Conservation (phyloP, 2,888 invertebrate species). For the Polymixis flavicincta region DNA sequence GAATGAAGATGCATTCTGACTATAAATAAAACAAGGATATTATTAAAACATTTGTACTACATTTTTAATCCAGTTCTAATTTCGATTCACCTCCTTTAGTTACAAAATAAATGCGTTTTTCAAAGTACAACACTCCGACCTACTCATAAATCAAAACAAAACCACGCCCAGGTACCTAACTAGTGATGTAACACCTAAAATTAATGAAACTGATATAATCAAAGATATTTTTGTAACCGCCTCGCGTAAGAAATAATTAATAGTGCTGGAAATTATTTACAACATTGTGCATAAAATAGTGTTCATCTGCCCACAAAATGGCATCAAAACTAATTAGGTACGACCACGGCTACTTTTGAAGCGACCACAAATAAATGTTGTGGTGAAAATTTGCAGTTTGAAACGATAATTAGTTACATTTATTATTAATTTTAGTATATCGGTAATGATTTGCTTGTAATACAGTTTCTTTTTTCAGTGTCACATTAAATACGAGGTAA, state of each 20-base stretch:
- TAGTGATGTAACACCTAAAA: conserved; percentile 37
- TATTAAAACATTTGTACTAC: too few species aligned
- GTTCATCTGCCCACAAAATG: conserved; percentile 50
- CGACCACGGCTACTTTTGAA: conserved; percentile 49
- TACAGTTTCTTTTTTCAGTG: background rate
- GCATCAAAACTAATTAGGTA: conserved; percentile 62
- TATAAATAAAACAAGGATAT: background rate
- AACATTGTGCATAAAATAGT: conserved; percentile 54
- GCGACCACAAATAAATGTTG: conserved; percentile 34
- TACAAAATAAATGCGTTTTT: conserved; percentile 4
- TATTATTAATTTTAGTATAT: conserved; percentile 20
- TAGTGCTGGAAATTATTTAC: conserved; percentile 54
- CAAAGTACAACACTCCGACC: conserved; percentile 9
- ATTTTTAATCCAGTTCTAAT: background rate
- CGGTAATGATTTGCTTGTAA: background rate
- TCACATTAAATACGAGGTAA: background rate
- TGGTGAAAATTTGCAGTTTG: conserved; percentile 39
- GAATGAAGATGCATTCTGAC: background rate
- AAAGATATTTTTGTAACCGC: conserved; percentile 50
- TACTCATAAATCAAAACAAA: conserved; percentile 29
- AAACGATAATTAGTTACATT: conserved; percentile 35
- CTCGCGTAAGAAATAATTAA: conserved; percentile 52
- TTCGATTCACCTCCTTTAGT: background rate
- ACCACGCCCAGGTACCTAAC: conserved; percentile 34
- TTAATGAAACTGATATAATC: conserved; percentile 53